Evolutionary conservation across 1,140 invertebrate species (phyloP).

Genomic region (Drosophila subobscura): DNA sequence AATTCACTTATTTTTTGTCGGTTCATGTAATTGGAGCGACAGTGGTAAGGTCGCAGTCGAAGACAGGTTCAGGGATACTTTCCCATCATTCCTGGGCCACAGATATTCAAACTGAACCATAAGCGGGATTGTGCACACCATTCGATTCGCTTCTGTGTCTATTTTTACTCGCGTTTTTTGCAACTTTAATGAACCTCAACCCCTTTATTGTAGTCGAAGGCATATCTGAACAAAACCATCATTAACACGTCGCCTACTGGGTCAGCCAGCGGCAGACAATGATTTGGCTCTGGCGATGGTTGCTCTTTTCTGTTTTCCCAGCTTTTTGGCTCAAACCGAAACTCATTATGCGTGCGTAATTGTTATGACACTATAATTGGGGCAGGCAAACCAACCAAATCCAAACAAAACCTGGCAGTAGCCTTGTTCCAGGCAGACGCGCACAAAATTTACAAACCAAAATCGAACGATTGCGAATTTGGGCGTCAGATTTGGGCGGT

Average conservation of each 20-base stretch:
- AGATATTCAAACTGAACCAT: slow-evolving; percentile 14
- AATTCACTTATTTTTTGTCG: slow-evolving; percentile 47
- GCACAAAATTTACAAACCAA: slow-evolving; percentile 59
- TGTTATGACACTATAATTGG: slow-evolving; percentile 77
- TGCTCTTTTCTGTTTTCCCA: slow-evolving; percentile 37
- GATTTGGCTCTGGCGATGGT: slow-evolving; percentile 53
- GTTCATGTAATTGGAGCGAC: slow-evolving; percentile 47
- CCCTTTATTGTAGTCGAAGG: slow-evolving; percentile 54
- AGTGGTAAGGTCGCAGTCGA: slow-evolving; percentile 33
- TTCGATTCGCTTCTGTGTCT: slow-evolving; percentile 12
- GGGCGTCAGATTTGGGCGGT: too few relatives aligned
- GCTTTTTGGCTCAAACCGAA: slow-evolving; percentile 49
- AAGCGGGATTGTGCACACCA: slow-evolving; percentile 13
- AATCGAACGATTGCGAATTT: slow-evolving; percentile 34
- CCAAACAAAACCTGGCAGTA: slow-evolving; percentile 44
- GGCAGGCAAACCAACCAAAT: slow-evolving; percentile 35
- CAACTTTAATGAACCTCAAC: slow-evolving; percentile 68
- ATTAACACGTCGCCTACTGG: slow-evolving; percentile 75
- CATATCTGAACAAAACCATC: slow-evolving; percentile 73
- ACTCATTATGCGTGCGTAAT: slow-evolving; percentile 67
- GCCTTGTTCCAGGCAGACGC: slow-evolving; percentile 39
- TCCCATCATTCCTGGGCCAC: neutral
- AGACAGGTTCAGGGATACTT: neutral
- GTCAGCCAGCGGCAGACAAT: slow-evolving; percentile 58
- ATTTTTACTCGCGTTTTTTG: slow-evolving; percentile 51